Percentiles rank a stretch among this genome's conserved stretches.
phyloP scores from a whole-genome alignment of 2,113 vertebrate species.

The Chaetops frenatus region DNA sequence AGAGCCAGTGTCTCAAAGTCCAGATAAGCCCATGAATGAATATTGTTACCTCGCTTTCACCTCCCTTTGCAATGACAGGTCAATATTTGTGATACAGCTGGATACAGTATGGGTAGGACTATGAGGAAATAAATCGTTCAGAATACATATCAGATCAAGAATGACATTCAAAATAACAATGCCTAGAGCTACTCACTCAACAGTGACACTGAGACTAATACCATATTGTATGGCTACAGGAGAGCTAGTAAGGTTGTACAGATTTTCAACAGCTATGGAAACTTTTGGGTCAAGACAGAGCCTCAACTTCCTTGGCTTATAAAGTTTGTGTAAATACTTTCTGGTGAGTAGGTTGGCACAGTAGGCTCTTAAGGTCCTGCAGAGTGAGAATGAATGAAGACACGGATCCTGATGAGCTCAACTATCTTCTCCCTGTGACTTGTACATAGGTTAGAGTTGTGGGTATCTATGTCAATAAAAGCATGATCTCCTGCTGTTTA shows the following conservation, averaged over 20 bases:
- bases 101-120: background rate
- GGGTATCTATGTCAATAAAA: background rate
- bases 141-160: background rate
- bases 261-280: background rate
- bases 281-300: background rate
- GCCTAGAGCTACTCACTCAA: background rate
- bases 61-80: background rate
- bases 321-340: background rate
- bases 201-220: background rate
- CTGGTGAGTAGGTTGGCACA: background rate
- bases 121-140: conserved; percentile 15
- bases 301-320: background rate
- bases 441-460: background rate
- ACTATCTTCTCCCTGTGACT: background rate
- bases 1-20: background rate
- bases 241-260: background rate
- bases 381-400: background rate
- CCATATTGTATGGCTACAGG: background rate
- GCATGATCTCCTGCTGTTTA: background rate
- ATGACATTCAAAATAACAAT: background rate
- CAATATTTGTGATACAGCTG: conserved; percentile 11
- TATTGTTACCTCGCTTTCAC: background rate
- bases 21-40: background rate
- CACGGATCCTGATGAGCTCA: background rate
- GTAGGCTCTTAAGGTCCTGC: background rate